Evolutionary conservation across 1,140 invertebrate genomes (phyloP), one percentile per base, ranked within the genome.

Genomic region (Chionoecetes opilio): DNA sequence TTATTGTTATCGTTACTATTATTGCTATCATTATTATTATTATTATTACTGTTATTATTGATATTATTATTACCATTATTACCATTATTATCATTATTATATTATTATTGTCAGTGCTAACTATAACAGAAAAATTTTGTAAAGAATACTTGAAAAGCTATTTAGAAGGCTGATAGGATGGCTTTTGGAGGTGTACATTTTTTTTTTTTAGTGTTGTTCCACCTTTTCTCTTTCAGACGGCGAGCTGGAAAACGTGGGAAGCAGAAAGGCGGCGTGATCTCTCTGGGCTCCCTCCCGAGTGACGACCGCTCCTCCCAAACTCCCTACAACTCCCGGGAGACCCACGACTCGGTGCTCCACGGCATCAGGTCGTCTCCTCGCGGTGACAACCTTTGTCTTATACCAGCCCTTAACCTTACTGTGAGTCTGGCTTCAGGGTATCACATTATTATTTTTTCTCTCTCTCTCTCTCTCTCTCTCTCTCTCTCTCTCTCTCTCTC

Each of bases 261-360:
- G 82, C 89, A 95, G 37, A 95, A 95, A 35, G 84, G 90, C 17
- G 94, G 94, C 6, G 94, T 86, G 2, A 95, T 95, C 46, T 95
- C 94, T 35, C 82, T 95, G 26, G 94, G 94, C 11, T 37, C 90
- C 1, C 90, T 95, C 2, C 82, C 94, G 14, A 95, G 11, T n/a
- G 94, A 92, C 0, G 94, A 95, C 29, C 37, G 94, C 9, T 53
- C 89, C 34, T 91, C 89, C 37, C 86, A 82, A 0, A 32, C 92
- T 41, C 82, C 94, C 34, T 95, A 95, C 34, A 94, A 94, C 53
- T 32, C 93, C 0, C n/a, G 94, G 31, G 94, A 95, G 38, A 53
- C 90, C 2, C 94, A 95, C 31, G 94, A 95, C 32, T 86, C 94
- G 3, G 35, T 95, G 34, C 34, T 92, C 17, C 41, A 95, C 26